Conservation (phyloP, 2,113 vertebrate genomes). For the Merops nubicus region DNA sequence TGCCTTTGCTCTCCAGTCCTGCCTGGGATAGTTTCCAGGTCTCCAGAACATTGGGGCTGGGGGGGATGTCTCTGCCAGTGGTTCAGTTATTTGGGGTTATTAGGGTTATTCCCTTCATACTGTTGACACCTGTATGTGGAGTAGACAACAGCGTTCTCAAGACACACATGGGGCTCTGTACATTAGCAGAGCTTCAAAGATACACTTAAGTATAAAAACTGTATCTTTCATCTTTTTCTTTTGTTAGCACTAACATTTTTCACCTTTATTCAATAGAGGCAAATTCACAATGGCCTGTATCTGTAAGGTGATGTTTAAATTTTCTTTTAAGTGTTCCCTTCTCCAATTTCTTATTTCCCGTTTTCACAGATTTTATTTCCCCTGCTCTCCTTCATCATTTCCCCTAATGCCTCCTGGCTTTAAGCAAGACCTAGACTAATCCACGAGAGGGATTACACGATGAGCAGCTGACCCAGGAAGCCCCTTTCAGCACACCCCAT, state of each 20-base stretch:
- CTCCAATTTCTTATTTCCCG: background rate
- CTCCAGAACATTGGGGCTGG: accelerated
- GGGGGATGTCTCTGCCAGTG: background rate
- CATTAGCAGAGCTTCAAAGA: background rate
- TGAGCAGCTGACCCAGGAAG: background rate
- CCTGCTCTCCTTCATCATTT: background rate
- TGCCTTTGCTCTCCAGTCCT: background rate
- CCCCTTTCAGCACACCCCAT: accelerated
- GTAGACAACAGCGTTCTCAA: background rate
- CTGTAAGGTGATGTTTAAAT: background rate
- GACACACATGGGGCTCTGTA: background rate
- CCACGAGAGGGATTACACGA: background rate
- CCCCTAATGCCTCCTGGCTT: background rate
- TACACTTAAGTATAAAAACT: background rate
- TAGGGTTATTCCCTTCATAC: background rate
- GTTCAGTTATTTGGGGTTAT: background rate
- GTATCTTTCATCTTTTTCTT: background rate
- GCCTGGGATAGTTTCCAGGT: background rate
- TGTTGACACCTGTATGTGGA: background rate
- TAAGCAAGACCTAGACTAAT: background rate
- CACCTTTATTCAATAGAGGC: background rate
- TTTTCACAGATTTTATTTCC: background rate
- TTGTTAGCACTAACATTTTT: background rate
- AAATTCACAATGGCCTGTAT: background rate
- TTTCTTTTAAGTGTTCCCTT: background rate